Evolutionary conservation across 1,140 invertebrate species (phyloP).

Genomic region (Bombus huntii): DNA sequence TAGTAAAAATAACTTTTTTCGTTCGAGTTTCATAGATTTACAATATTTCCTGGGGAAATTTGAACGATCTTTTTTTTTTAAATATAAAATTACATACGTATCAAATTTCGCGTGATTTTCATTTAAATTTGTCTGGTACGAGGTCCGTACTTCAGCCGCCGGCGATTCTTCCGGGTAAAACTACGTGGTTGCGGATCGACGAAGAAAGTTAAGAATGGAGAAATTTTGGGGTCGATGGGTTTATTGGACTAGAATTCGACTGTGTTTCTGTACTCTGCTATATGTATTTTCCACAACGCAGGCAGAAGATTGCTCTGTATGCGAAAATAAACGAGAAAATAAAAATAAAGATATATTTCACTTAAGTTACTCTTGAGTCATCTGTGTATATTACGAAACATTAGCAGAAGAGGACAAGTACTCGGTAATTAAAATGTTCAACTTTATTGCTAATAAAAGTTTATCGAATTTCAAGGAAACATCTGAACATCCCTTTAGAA

Average conservation of each 20-base stretch:
- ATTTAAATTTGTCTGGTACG: neutral
- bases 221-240: neutral
- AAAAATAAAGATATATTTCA: neutral
- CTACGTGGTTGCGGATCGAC: neutral
- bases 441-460: neutral
- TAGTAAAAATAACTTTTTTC: no score
- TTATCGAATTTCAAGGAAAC: no score
- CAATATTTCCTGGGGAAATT: neutral
- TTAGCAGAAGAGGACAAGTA: neutral
- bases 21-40: no score
- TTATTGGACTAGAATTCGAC: neutral
- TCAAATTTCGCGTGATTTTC: neutral
- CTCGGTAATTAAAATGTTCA: neutral
- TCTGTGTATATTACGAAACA: no score
- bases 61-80: neutral
- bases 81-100: neutral
- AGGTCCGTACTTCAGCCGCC: neutral
- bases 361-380: no score
- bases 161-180: neutral
- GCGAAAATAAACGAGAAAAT: neutral
- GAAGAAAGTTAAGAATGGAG: constrained; percentile 6
- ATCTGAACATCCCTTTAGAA: neutral
- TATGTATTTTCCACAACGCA: neutral
- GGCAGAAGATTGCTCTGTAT: neutral
- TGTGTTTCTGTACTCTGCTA: neutral